Conservation (phyloP, 2,888 invertebrate species). For the Elysia crispata region DNA sequence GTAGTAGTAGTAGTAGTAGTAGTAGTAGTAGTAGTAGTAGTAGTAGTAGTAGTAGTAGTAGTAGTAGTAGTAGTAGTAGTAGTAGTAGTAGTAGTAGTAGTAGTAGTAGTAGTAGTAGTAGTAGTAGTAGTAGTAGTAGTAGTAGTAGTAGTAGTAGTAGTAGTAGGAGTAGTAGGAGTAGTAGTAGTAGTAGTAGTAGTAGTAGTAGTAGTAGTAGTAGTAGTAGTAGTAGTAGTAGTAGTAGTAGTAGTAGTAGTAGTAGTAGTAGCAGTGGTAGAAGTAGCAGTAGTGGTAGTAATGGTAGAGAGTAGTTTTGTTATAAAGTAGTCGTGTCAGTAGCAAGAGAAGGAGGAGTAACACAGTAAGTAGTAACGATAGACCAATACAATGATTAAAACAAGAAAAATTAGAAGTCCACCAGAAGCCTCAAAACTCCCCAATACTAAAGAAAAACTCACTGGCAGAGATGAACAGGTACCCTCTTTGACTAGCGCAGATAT, state of each 20-base stretch:
- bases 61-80: neutral
- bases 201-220: conserved; percentile 28
- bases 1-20: conserved; percentile 23
- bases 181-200: no score
- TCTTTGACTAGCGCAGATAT: no score
- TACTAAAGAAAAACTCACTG: no score
- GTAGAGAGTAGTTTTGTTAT: neutral
- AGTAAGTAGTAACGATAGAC: no score
- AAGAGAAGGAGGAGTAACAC: no score
- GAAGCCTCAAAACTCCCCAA: no score
- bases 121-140: neutral
- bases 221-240: conserved; percentile 2
- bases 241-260: neutral
- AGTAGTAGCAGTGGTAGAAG: neutral
- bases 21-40: conserved; percentile 21
- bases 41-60: conserved; percentile 2
- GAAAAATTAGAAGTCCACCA: no score
- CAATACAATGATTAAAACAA: no score
- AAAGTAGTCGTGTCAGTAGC: neutral
- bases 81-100: conserved; percentile 19
- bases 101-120: conserved; percentile 5
- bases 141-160: no score
- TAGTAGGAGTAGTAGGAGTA: no score
- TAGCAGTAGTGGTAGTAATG: conserved; percentile 22
- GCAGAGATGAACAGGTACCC: no score